A percentile compares a stretch with the other conserved stretches of the same genome.
Evolutionary conservation across 1,140 invertebrate genomes (phyloP).

Genomic region (Ylistrum balloti): DNA sequence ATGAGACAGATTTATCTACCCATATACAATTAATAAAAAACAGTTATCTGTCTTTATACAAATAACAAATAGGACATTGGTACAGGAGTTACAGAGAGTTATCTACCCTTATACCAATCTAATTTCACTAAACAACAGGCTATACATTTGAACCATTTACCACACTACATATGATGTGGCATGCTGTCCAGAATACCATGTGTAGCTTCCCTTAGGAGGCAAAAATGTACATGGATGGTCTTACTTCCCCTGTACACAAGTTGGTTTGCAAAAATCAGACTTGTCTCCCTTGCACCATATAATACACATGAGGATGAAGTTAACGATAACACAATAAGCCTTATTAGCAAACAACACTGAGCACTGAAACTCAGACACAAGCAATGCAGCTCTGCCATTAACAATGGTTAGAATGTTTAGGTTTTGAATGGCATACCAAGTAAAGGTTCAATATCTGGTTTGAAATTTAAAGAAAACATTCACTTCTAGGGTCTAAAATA

Average conservation of each 20-base stretch:
- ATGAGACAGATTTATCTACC: neutral
- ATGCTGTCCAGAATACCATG: neutral
- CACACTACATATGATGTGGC: neutral
- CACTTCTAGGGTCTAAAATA: neutral
- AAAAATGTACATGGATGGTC: neutral
- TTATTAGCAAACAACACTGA: constrained; percentile 37
- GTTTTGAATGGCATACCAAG: neutral
- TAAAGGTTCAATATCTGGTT: neutral
- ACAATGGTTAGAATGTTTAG: neutral
- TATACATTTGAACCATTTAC: neutral
- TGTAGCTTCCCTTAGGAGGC: neutral
- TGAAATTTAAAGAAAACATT: neutral
- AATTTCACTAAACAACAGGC: neutral
- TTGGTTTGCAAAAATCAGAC: no score
- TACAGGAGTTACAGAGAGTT: no score
- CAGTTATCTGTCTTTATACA: neutral
- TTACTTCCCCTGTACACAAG: neutral
- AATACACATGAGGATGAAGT: neutral
- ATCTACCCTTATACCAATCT: neutral
- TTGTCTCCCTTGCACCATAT: neutral
- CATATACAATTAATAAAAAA: no score
- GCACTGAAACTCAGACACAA: neutral
- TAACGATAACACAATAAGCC: neutral
- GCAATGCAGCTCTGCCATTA: neutral
- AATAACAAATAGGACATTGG: no score